Base-by-base conservation (phyloP, 2,113 vertebrate genomes). In the Hipposideros armiger region DNA sequence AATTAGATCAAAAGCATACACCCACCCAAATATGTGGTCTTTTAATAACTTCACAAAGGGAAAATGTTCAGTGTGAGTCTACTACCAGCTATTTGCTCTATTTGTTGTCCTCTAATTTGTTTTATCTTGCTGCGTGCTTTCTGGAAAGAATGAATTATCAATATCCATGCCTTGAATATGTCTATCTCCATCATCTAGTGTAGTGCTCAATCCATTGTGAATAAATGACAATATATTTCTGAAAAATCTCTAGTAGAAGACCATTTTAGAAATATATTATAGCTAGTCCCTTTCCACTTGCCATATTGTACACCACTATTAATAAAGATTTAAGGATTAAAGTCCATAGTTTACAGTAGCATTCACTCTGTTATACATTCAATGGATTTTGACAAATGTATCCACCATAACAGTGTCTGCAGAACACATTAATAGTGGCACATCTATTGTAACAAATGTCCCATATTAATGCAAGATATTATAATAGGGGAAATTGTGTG, bases 21-120 rank as follows among this genome's bases (percentile, higher is more conserved):
- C 7, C 24, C n/a, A 58, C 45, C 72, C 24, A 87, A 81, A 74
- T 11, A n/a, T 2, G 3, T 88, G 7, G 17, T 64, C 56, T 90
- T 93, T 86, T 42, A 54, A 50, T 87, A 42, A 89, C 11, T 81
- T 87, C 36, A 70, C 58, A 70, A 16, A 96, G 22, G 42, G 24
- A 80, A 93, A 87, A 56, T 22, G 10, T 45, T 87, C 17, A 73
- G 13, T 76, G 52, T 78, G 73, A 40, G 62, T 92, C 15, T 76
- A 42, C 36, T 22, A 1, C 28, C 20, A 78, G 72, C 47, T 24
- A 58, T 83, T 87, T 91, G 58, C 45, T 66, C 40, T 92, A 56
- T 89, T 80, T 28, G 1, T 86, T 93, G 30, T 67, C 73, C 3
- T 69, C 40, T 87, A 14, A 3, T 70, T 58, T 60, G 22, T 86